Percentiles rank a stretch among this genome's conserved stretches.
These are phyloP conservation scores for Anhinga anhinga DNA, from an alignment of 2,113 vertebrate species.

Conservation along the genomic window DNA sequence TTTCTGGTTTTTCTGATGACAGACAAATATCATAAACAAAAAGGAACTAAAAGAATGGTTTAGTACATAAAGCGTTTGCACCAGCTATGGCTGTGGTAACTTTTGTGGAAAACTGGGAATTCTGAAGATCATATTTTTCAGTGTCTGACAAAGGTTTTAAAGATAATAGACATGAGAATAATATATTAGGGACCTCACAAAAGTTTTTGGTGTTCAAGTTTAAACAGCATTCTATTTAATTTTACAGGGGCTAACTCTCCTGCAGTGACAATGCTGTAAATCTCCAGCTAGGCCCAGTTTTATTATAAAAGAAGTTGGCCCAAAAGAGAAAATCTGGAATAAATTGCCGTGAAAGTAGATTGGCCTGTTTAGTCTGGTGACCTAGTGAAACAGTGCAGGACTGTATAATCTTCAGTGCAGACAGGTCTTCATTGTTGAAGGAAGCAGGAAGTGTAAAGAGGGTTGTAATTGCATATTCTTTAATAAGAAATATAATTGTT, in stretches of 20 bases:
- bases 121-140: not conserved
- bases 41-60: constrained; percentile 4
- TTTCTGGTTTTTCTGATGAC: constrained; percentile 66
- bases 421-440: constrained; percentile 60
- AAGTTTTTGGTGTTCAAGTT: not conserved
- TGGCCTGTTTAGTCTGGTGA: constrained; percentile 56
- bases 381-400: constrained; percentile 46
- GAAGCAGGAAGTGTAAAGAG: constrained; percentile 64
- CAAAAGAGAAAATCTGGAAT: constrained; percentile 29
- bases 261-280: not conserved
- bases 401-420: constrained; percentile 56
- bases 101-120: not conserved
- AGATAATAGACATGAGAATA: not conserved
- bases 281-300: not conserved
- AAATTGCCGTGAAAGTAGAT: constrained; percentile 24
- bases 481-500: constrained; percentile 65
- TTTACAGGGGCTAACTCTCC: not conserved
- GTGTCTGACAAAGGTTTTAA: not conserved
- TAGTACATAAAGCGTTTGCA: not conserved
- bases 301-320: not conserved
- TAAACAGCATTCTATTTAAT: not conserved
- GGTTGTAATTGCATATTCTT: constrained; percentile 64
- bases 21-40: constrained; percentile 14
- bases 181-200: not conserved
- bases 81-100: not conserved